phyloP scores from a whole-genome alignment of 2,113 vertebrate genomes.

The Martes martes region DNA sequence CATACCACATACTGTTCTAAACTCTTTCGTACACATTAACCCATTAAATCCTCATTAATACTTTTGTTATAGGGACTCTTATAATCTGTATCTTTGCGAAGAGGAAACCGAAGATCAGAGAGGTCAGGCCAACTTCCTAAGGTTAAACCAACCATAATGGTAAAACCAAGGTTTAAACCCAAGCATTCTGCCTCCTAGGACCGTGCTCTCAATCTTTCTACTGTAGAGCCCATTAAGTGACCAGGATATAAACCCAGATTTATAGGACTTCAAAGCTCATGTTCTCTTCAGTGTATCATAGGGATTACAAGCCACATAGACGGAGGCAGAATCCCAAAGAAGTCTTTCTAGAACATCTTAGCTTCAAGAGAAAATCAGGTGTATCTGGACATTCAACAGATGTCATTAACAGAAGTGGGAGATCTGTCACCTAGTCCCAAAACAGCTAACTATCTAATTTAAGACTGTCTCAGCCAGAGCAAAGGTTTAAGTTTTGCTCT shows the following conservation, averaged over 20 bases:
- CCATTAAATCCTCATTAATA: background rate
- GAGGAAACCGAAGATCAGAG: background rate
- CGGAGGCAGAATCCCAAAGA: background rate
- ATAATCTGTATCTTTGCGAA: background rate
- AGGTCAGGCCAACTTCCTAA: background rate
- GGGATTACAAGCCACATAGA: background rate
- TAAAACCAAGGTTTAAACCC: background rate
- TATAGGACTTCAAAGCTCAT: background rate
- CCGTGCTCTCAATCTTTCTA: background rate
- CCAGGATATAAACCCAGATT: background rate
- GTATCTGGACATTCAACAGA: background rate
- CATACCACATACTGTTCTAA: background rate
- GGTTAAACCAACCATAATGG: background rate
- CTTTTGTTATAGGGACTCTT: background rate
- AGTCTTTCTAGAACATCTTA: background rate
- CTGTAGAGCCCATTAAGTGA: background rate
- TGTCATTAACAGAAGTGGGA: background rate
- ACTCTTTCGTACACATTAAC: background rate
- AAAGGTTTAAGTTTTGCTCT: background rate
- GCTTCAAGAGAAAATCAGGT: background rate
- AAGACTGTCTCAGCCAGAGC: background rate
- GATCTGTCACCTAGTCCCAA: background rate
- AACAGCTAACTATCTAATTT: background rate
- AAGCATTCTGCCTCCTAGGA: background rate
- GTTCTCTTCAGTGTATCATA: background rate